Conservation (phyloP, 1,140 invertebrate genomes). For the Diabrotica virgifera region DNA sequence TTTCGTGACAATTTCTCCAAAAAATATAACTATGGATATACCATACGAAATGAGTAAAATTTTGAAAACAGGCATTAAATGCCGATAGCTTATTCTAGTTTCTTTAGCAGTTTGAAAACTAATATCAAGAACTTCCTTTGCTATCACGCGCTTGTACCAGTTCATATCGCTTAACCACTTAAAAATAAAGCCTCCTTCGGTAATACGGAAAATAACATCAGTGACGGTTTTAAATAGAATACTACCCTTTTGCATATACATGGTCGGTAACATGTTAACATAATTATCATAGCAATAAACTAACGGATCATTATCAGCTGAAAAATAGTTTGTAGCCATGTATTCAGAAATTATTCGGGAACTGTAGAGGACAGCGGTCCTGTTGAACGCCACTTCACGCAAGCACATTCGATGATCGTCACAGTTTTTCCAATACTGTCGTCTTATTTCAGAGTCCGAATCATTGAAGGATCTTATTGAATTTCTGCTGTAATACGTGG, state of each 20-base stretch:
- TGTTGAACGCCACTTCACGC: background rate
- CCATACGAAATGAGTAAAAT: background rate
- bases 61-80: background rate
- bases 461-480: background rate
- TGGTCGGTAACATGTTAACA: background rate
- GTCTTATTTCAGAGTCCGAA: background rate
- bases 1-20: too few relatives aligned
- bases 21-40: background rate
- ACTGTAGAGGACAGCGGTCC: background rate
- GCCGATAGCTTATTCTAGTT: background rate
- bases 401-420: background rate
- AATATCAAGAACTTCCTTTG: background rate
- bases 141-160: background rate
- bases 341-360: background rate
- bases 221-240: background rate
- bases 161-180: slow-evolving; percentile 1
- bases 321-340: background rate
- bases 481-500: background rate
- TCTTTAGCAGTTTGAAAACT: background rate
- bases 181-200: background rate
- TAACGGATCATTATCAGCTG: background rate
- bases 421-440: background rate
- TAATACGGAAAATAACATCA: background rate
- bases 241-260: background rate
- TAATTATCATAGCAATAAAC: background rate